Evolutionary conservation across 2,797 vertebrate species (phyloP).

Genomic region (Apogon hyalosoma): DNA sequence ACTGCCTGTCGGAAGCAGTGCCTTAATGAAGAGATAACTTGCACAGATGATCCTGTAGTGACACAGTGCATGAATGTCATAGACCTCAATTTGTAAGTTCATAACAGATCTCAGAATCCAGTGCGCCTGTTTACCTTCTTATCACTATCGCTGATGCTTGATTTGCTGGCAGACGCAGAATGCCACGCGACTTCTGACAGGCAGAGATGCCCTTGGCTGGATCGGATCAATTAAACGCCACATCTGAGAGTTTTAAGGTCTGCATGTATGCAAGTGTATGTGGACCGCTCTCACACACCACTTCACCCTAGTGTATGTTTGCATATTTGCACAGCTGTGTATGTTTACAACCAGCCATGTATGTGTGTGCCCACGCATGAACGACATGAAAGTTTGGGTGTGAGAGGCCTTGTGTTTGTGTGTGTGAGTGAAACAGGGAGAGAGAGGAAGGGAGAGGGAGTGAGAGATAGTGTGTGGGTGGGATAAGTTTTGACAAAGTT

Average conservation of each 20-base stretch:
- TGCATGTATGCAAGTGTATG: conserved; percentile 12
- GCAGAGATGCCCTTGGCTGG: conserved; percentile 55
- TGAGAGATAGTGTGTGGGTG: conserved; percentile 71
- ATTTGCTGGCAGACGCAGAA: conserved; percentile 26
- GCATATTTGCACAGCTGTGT: conserved; percentile 65
- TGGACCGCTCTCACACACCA: neutral
- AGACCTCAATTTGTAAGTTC: neutral
- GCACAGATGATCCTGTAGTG: conserved; percentile 1
- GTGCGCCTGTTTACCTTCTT: neutral
- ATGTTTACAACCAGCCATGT: conserved; percentile 42
- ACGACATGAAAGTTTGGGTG: conserved; percentile 15
- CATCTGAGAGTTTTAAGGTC: conserved; percentile 37
- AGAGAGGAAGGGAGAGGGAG: conserved; percentile 27
- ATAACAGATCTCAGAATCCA: too few species aligned
- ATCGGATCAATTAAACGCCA: conserved; percentile 65
- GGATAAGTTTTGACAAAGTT: conserved; percentile 81
- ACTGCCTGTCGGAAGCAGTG: conserved; percentile 16
- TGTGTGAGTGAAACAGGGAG: conserved; percentile 12
- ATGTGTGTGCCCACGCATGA: neutral
- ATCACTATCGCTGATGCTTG: conserved; percentile 25
- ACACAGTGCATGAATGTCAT: neutral
- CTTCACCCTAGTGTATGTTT: conserved; percentile 32
- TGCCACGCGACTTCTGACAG: conserved; percentile 41
- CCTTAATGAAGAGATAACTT: conserved; percentile 18
- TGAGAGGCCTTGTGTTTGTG: conserved; percentile 1